Conservation (phyloP, 2,888 invertebrate species). For the Stictocephala bisonia region DNA sequence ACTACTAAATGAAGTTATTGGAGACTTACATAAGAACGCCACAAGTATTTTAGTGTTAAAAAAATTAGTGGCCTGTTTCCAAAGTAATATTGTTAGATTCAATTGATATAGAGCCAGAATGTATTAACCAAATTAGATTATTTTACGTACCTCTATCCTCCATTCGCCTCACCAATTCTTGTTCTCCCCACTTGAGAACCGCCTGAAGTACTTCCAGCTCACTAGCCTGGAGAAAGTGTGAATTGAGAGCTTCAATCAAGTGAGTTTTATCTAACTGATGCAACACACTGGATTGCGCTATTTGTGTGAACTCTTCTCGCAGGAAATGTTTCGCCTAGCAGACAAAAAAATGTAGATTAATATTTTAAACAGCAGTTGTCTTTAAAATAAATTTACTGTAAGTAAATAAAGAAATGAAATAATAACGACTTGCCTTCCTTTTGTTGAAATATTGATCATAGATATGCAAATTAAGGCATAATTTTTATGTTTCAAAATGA, state of each 20-base stretch:
- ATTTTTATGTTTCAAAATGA: too few relatives aligned
- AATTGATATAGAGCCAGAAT: neutral
- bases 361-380: too few relatives aligned
- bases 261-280: slow-evolving; percentile 82
- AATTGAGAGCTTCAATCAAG: slow-evolving; percentile 77
- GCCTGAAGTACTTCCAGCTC: slow-evolving; percentile 91
- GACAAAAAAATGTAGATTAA: too few relatives aligned
- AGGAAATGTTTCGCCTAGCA: slow-evolving; percentile 93
- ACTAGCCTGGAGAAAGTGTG: slow-evolving; percentile 73
- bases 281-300: slow-evolving; percentile 78
- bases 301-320: slow-evolving; percentile 89
- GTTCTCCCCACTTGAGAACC: slow-evolving; percentile 90
- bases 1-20: too few relatives aligned
- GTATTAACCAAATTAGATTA: too few relatives aligned
- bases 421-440: too few relatives aligned
- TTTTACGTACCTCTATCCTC: slow-evolving; percentile 76
- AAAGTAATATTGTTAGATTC: neutral
- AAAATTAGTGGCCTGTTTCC: neutral
- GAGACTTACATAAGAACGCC: neutral
- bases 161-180: slow-evolving; percentile 82
- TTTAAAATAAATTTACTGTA: too few relatives aligned
- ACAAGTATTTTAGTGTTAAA: slow-evolving; percentile 17
- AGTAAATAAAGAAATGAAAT: too few relatives aligned
- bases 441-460: too few relatives aligned
- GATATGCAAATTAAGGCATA: too few relatives aligned